A percentile compares a stretch with the other conserved stretches of the same genome.
Conservation (phyloP, 2,797 vertebrate genomes). For the Sebastes kiyomatsui region DNA sequence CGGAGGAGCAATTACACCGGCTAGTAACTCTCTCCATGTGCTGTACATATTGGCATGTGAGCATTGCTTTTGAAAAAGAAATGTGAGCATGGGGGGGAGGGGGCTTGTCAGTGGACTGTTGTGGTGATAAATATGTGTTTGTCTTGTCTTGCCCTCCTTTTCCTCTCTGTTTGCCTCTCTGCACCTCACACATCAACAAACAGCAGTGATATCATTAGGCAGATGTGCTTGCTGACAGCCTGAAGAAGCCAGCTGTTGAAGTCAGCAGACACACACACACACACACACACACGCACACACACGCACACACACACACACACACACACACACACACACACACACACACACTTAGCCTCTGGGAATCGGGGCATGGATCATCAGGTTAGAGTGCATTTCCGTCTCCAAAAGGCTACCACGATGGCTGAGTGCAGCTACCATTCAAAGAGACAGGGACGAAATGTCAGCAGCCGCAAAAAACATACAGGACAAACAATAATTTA, state of each 20-base stretch:
- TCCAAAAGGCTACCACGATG: constrained; percentile 42
- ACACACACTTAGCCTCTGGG: constrained; percentile 55
- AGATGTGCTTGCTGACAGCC: constrained; percentile 58
- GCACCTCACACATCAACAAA: constrained; percentile 51
- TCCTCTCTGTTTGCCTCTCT: constrained; percentile 11
- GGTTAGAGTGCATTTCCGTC: constrained; percentile 72
- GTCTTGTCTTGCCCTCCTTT: background rate
- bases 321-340: constrained; percentile 11
- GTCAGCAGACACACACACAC: constrained; percentile 34
- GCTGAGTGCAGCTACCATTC: constrained; percentile 49
- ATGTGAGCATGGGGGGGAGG: background rate
- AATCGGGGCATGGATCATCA: constrained; percentile 71
- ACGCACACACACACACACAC: background rate
- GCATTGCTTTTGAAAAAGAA: background rate
- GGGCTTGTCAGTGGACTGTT: background rate
- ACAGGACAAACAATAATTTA: constrained; percentile 35
- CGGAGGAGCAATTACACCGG: background rate
- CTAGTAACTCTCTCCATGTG: background rate
- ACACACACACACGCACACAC: constrained; percentile 14
- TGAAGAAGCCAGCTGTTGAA: constrained; percentile 70
- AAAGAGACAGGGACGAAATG: constrained; percentile 54
- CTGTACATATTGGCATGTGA: background rate
- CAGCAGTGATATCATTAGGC: constrained; percentile 55
- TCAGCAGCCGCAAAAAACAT: constrained; percentile 30
- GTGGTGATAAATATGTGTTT: constrained; percentile 2